phyloP scores from a whole-genome alignment of 2,888 invertebrate genomes.

The Troilus luridus region DNA sequence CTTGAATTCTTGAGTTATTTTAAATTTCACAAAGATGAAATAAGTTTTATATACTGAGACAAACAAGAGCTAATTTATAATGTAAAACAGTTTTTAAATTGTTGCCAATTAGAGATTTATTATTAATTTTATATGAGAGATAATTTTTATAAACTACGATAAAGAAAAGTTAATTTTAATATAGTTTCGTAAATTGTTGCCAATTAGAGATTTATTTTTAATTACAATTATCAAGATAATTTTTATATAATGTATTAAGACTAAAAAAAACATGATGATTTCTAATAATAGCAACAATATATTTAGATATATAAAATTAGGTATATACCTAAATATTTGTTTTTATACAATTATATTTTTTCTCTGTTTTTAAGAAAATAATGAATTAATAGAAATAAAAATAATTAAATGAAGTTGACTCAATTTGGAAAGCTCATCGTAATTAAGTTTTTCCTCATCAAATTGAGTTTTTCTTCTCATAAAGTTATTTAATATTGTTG shows the following conservation, averaged over 20 bases:
- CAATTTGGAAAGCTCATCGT: neutral
- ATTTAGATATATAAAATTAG: neutral
- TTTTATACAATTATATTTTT: conserved; percentile 14
- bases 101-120: neutral
- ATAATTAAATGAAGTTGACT: neutral
- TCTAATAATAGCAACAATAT: neutral
- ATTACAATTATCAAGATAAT: neutral
- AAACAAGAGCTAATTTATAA: neutral
- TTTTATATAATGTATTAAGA: neutral
- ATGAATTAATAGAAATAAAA: neutral
- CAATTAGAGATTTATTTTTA: neutral
- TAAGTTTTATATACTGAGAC: neutral
- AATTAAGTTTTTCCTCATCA: neutral
- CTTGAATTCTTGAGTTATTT: neutral
- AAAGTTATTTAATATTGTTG: neutral
- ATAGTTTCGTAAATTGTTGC: neutral
- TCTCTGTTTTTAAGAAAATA: conserved; percentile 30
- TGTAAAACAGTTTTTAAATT: neutral
- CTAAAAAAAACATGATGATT: neutral
- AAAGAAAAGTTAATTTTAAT: neutral
- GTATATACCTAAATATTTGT: neutral
- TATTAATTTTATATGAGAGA: neutral
- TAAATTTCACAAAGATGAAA: neutral
- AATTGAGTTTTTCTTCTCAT: neutral
- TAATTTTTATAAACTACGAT: neutral